Evolutionary conservation across 2,888 invertebrate genomes (phyloP), one percentile per base, ranked within the genome.

Genomic region (Oxyteleia sp.): DNA sequence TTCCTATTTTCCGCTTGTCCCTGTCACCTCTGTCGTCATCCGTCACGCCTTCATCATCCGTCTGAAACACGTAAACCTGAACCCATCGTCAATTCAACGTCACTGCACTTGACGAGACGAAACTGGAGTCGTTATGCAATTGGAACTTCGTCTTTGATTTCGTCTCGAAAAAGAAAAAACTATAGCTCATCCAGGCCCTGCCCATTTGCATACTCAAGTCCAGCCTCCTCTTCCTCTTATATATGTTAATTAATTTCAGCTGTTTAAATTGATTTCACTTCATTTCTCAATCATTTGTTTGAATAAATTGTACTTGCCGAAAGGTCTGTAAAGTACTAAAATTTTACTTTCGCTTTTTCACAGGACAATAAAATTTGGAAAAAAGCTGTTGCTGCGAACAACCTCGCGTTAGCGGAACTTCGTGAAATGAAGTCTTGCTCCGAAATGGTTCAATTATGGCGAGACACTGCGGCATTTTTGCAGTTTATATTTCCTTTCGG

Each of bases 21-120:
- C 96, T 94, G 84, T 93, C 93, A 38, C 87, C 87, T 91, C 94
- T 95, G 7, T 95, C 95, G 89, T 94, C 95, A 85, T 94, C 95
- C 85, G 93, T 94, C 53, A 93, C 93, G 88, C 94, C 90, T 61
- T 94, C 94, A 91, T 94, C 89, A 2, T 91, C 92, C 15, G 85
- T 81, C 82, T 93, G 90, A 81, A 92, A 82, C 15, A 92, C 85
- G 84, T 91, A 91, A 16, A 93, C 91, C 93, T 93, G 86, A 69
- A 13, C 23, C 20, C 20, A 11, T 66, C 10, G 61, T 82, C 72
- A 82, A 53, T 47, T 82, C 29, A 43, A 51, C 32, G 41, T 61
- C 23, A 55, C 3, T 64, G 2, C 26, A 59, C 23, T 64, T 38
- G 5, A 18, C 23, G 15, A 55, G 26, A 61, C 74, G 47, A 63